Base-by-base conservation (phyloP, 2,797 vertebrate species). In the Pterois miles region DNA sequence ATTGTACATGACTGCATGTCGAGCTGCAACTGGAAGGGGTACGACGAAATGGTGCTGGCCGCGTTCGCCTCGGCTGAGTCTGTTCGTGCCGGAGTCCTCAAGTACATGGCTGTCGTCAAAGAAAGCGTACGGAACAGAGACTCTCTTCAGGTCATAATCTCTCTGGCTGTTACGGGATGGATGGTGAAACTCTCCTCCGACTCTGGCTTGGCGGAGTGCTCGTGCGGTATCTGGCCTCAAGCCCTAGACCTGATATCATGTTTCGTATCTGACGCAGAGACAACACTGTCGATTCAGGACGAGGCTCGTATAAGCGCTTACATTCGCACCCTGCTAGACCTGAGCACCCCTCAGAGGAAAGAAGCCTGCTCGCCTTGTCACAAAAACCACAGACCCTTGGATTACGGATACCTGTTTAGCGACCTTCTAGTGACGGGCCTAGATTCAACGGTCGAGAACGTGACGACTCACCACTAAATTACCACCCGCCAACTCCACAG, bases 381-480 rank as follows among this genome's bases (percentile, higher is more conserved):
- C n/a, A 6, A 2, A 1, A 9, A 11, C 5, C 5, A 4, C 27
- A 22, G 12, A 23, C 13, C 48, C 3, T 20, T 54, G 4, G 53
- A 78, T 27, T 78, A 65, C 43, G 33, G 20, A 8, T 59, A 78
- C 31, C 0, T 66, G 1, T 78, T 78, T 8, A 31, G 54, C 1
- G 33, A 71, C 1, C 68, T 72, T 0, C 10, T 78, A 0, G 69
- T 78, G 0, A 6, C 62, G 2, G 53, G 23, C 1, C 23, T 78
- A 22, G 23, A 56, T 29, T 29, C 4, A n/a, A n/a, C n/a, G 16
- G 16, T 5, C 2, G 23, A 11, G 12, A n/a, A 22, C 0, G 22
- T 5, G 22, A 6, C 11, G 1, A 70, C 76, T 59, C 27, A 78
- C 76, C 62, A 72, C 76, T 14, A 72, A n/a, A 2, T 54, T 11